Base-by-base conservation (phyloP, 2,888 invertebrate species). In the Volucella inanis region DNA sequence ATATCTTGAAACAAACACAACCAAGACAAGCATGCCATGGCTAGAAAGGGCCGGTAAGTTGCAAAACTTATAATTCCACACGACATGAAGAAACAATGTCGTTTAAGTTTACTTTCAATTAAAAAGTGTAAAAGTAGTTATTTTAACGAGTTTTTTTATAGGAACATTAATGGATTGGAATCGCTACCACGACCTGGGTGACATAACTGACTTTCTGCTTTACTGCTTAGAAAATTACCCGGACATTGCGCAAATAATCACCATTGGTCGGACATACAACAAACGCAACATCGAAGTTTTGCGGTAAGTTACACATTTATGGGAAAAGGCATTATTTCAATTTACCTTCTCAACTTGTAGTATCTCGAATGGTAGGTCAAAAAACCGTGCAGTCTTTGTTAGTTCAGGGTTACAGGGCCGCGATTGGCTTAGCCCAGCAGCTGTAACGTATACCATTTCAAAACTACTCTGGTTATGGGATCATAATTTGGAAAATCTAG, bases 381-480 rank as follows among this genome's bases (percentile, higher is more conserved):
- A 91, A 1, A 95, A 94, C 71, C 93, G 93, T 61, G 95, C 95
- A 0, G 93, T 96, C 0, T 96, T 96, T 94, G 91, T 96, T 41
- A 95, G 95, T 88, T 95, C 94, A 0, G 95, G 96, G 2, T 95
- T 97, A 83, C 97, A 97, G 89, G 96, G 97, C 0, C 93, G 98
- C 15, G 98, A 98, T 93, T 98, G 97, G 97, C 95, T 97, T 87
- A 95, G 95, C 52, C 95, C 96, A 0, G 96, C 97, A 0, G 94
- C 95, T 0, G 95, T 96, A 3, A 96, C 96, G 0, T 96, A 94
- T 91, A 93, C 96, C 57, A 95, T 96, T 10, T 94, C 96, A 88
- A 93, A 94, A 80, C 91, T 97, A 18, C 94, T 94, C 0, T 94
- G 94, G 88, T 94, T 94, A 82, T 95, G 94, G 90, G 94, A 95